A percentile compares a stretch with the other conserved stretches of the same genome.
These are phyloP conservation scores for Acanthurus tractus DNA, from an alignment of 2,797 vertebrate species.

Conservation along the genomic window DNA sequence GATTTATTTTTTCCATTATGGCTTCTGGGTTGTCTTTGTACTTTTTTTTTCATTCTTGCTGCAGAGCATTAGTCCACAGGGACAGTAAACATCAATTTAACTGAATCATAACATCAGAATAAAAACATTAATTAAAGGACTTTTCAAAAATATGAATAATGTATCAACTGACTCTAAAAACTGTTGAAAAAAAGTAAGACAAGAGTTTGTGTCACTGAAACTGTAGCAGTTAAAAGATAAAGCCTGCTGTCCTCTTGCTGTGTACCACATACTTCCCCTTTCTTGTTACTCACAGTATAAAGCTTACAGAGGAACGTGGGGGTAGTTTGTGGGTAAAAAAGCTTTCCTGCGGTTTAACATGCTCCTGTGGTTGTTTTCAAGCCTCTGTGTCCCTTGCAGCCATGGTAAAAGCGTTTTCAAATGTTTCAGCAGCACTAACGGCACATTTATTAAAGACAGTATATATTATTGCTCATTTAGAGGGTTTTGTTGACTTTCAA, in stretches of 20 bases:
- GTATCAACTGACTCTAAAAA: not conserved
- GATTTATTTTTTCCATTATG: not conserved
- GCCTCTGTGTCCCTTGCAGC: conserved; percentile 11
- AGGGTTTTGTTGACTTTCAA: not conserved
- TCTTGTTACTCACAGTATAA: not conserved
- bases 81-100: not conserved
- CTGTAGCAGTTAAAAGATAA: not conserved
- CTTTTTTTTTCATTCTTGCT: conserved; percentile 2
- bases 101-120: conserved; percentile 3
- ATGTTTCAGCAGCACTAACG: not conserved
- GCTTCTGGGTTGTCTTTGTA: not conserved
- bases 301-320: conserved; percentile 15
- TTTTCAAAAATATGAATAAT: conserved; percentile 17
- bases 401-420: conserved; percentile 6
- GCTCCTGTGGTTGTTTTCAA: conserved; percentile 40
- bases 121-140: conserved; percentile 12
- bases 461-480: not conserved
- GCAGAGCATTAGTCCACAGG: not conserved
- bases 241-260: not conserved
- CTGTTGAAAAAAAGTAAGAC: not conserved
- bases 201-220: not conserved
- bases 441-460: conserved; percentile 15
- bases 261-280: not conserved
- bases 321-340: conserved; percentile 26
- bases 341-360: conserved; percentile 40